These are phyloP conservation scores for Tetranychus truncatus DNA, from an alignment of 2,888 invertebrate species.

Conservation along the genomic window DNA sequence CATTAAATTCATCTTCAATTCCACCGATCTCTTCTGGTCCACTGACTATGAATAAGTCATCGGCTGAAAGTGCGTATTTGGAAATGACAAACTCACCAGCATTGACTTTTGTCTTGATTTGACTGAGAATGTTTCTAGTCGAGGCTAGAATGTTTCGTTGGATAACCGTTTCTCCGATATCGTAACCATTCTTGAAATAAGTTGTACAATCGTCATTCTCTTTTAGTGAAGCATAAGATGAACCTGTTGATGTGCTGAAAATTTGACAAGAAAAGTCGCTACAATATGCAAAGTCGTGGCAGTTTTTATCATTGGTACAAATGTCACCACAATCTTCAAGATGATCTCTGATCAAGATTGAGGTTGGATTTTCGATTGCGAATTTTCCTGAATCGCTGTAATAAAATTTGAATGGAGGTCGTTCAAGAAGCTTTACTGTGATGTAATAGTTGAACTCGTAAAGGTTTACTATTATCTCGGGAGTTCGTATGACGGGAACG, in stretches of 20 bases:
- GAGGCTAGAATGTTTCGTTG: neutral
- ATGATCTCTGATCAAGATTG: neutral
- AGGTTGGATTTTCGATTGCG: neutral
- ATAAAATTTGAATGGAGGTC: neutral
- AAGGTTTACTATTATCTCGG: neutral
- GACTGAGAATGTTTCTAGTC: neutral
- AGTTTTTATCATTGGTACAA: neutral
- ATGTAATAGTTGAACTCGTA: neutral
- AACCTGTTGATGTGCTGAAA: neutral
- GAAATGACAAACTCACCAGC: neutral
- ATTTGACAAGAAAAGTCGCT: neutral
- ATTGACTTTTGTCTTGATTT: neutral
- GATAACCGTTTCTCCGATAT: neutral
- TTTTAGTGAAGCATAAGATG: neutral
- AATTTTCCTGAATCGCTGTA: neutral
- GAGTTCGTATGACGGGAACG: neutral
- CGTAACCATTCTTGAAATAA: neutral
- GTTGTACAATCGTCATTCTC: neutral
- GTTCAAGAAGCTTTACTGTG: neutral
- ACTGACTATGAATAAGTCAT: neutral
- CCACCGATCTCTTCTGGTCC: neutral
- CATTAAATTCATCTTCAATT: neutral
- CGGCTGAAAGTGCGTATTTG: neutral
- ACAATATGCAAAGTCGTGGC: neutral
- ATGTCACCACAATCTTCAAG: neutral